Conservation (phyloP, 2,113 vertebrate genomes). For the Corythaixoides concolor region DNA sequence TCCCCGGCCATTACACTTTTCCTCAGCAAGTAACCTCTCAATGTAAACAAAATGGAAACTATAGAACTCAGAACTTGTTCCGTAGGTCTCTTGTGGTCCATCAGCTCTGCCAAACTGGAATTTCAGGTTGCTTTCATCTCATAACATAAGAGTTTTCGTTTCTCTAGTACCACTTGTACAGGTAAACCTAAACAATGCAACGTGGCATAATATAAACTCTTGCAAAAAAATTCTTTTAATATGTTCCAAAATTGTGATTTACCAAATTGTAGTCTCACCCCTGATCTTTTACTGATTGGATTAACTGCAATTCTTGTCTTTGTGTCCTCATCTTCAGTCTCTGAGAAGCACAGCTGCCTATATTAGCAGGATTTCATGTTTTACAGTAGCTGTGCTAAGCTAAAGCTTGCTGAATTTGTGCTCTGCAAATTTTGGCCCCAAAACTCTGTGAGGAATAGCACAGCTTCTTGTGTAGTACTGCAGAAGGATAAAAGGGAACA, state of each 20-base stretch:
- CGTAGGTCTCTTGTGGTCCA: background rate
- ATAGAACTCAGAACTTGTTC: background rate
- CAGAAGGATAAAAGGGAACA: background rate
- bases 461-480: background rate
- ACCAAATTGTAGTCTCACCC: background rate
- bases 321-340: background rate
- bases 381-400: background rate
- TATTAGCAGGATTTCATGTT: too few relatives aligned
- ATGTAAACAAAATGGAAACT: background rate
- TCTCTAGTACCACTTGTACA: too few relatives aligned
- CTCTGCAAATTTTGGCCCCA: background rate
- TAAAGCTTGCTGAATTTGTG: background rate
- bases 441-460: background rate
- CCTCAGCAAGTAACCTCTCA: background rate
- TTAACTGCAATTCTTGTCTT: background rate
- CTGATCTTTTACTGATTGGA: background rate
- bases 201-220: background rate
- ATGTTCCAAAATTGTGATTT: background rate
- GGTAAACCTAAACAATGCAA: too few relatives aligned
- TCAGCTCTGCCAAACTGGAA: conserved; percentile 45
- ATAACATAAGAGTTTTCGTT: conserved; percentile 8
- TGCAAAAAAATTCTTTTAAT: background rate
- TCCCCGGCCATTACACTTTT: background rate
- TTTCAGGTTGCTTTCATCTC: conserved; percentile 49
- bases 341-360: background rate